phyloP scores from a whole-genome alignment of 2,797 vertebrate species.

The Morelia viridis region DNA sequence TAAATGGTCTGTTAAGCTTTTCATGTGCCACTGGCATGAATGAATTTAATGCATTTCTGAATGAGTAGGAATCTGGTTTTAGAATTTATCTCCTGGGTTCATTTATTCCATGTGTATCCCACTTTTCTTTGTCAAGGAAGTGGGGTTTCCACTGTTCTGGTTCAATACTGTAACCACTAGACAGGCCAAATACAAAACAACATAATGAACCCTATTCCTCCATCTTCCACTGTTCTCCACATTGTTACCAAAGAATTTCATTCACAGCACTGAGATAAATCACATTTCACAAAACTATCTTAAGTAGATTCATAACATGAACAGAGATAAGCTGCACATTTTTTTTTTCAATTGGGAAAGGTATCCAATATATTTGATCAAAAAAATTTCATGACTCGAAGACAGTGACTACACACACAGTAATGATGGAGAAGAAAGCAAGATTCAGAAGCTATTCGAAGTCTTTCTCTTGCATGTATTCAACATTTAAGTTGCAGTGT shows the following conservation, averaged over 20 bases:
- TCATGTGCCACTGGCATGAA: background rate
- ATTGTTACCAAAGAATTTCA: background rate
- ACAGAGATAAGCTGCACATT: background rate
- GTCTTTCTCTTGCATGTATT: background rate
- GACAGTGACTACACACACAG: background rate
- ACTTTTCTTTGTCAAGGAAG: too few relatives aligned
- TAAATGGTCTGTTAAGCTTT: background rate
- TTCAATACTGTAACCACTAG: too few relatives aligned
- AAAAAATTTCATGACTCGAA: background rate
- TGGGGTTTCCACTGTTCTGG: too few relatives aligned
- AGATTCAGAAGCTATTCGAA: background rate
- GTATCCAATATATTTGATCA: background rate
- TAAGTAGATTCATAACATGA: too few relatives aligned
- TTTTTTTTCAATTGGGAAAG: background rate
- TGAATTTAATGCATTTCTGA: background rate
- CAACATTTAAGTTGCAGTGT: background rate
- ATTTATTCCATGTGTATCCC: background rate
- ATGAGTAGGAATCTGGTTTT: background rate
- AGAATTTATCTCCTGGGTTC: background rate
- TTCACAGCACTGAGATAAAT: too few relatives aligned
- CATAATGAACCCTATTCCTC: too few relatives aligned
- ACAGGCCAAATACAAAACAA: too few relatives aligned
- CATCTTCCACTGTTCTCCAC: background rate
- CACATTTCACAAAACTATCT: background rate
- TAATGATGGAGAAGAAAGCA: background rate